Base-by-base conservation (phyloP, 2,797 vertebrate species). In the Novumbra hubbsi region DNA sequence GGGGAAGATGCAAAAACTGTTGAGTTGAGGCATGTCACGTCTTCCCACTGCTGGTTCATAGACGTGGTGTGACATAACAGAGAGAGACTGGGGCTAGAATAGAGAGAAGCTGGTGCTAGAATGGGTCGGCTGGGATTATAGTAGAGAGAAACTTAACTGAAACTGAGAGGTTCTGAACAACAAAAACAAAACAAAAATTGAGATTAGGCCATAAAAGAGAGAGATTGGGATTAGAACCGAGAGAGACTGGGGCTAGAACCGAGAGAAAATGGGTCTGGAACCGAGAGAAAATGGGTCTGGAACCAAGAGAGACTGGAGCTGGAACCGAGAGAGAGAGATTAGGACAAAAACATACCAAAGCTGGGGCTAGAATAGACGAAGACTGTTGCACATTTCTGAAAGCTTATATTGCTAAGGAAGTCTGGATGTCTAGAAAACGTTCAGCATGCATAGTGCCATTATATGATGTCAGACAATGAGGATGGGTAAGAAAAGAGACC, bases 1-100 rank as follows among this genome's bases (percentile, higher is more conserved):
- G 80, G 76, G 81, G 76, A 88, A 84, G 83, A 81, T 87, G 87
- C 90, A 83, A 84, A 88, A 90, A 88, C 85, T 74, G 87, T 89
- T 77, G 81, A 82, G 85, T 81, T 80, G 75, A 76, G 82, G 73
- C 71, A 69, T 80, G 76, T 84, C 74, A 72, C 83, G 73, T 78
- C 75, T 81, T 68, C 74, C 80, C 65, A 41, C 82, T 80, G 70
- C 63, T 21, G 11, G 28, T 64, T 32, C 62, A 4, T 16, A 30
- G 62, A 64, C 32, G 27, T 4, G 28, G 15, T 28, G 28, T 21
- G 68, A 41, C 6, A 19, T 30, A 60, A 24, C 12, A 11, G 9
- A 60, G 21, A 57, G 7, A n/a, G 55, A 21, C 52, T 57, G n/a
- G 8, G 4, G 7, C 50, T 19, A 55, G 8, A n/a, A 55, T 11